Conservation (phyloP, 2,113 vertebrate genomes). For the Calidris pygmaea region DNA sequence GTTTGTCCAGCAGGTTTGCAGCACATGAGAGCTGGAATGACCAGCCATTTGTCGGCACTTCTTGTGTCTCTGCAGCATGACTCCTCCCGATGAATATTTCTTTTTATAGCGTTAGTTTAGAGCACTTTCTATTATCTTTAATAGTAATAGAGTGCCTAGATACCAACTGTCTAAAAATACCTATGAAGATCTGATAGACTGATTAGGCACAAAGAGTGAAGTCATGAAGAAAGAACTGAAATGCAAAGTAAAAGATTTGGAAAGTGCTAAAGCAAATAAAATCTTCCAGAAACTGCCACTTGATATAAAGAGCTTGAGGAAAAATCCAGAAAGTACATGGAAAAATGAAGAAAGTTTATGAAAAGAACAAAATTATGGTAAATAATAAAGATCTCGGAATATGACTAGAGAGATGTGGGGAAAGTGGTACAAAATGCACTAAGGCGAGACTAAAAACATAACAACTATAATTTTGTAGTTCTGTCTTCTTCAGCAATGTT, state of each 20-base stretch:
- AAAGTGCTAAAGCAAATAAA: not conserved
- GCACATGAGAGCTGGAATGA: not conserved
- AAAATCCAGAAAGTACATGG: not conserved
- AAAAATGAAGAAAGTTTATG: not conserved
- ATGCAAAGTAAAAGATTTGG: not conserved
- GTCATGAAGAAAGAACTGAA: not conserved
- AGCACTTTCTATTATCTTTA: not conserved
- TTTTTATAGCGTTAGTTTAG: not conserved
- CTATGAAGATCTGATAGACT: not conserved
- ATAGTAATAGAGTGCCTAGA: constrained; percentile 1
- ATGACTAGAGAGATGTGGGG: not conserved
- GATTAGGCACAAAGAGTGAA: constrained; percentile 19
- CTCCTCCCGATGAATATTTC: not conserved
- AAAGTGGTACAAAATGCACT: not conserved
- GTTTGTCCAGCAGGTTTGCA: not conserved
- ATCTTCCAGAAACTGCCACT: not conserved
- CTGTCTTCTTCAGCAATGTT: not conserved
- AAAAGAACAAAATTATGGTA: not conserved
- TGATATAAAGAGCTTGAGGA: not conserved
- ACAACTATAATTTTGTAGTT: not conserved
- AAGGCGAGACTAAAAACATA: not conserved
- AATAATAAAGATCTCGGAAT: not conserved
- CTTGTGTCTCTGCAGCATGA: not conserved
- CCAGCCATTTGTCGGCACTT: not conserved
- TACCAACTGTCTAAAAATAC: constrained; percentile 40